phyloP scores from a whole-genome alignment of 2,797 vertebrate genomes.

The Oreochromis mossambicus region DNA sequence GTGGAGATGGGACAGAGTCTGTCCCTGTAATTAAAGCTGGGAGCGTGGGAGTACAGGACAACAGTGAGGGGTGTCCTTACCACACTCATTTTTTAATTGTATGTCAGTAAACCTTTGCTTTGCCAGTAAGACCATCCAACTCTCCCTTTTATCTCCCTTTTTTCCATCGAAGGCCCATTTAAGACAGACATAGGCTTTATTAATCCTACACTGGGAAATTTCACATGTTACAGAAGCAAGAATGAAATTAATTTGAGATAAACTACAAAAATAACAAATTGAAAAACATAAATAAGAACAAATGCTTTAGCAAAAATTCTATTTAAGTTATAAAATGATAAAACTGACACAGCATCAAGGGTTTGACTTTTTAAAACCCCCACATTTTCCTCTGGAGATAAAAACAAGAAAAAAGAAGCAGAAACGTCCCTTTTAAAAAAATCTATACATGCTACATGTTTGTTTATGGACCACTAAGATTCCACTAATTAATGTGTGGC shows the following conservation, averaged over 20 bases:
- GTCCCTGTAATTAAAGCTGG: background rate
- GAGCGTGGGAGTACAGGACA: conserved; percentile 14
- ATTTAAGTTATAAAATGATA: background rate
- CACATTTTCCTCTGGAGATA: background rate
- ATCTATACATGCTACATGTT: background rate
- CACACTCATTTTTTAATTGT: background rate
- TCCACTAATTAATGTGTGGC: background rate
- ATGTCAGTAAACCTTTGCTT: background rate
- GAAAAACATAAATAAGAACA: background rate
- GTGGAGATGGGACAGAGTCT: background rate
- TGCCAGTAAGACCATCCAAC: background rate
- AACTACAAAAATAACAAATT: fast-evolving
- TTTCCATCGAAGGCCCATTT: background rate
- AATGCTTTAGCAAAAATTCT: fast-evolving
- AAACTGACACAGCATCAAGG: background rate
- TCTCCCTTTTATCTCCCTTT: background rate
- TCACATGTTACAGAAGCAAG: background rate
- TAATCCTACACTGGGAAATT: background rate
- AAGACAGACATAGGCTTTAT: background rate
- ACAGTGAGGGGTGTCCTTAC: conserved; percentile 4
- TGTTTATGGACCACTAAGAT: fast-evolving
- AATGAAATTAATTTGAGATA: background rate
- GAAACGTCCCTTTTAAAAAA: background rate
- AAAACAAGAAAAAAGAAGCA: background rate
- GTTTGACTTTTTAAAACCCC: background rate